phyloP scores from a whole-genome alignment of 2,888 invertebrate species.

The Sphaeridia pumilis region DNA sequence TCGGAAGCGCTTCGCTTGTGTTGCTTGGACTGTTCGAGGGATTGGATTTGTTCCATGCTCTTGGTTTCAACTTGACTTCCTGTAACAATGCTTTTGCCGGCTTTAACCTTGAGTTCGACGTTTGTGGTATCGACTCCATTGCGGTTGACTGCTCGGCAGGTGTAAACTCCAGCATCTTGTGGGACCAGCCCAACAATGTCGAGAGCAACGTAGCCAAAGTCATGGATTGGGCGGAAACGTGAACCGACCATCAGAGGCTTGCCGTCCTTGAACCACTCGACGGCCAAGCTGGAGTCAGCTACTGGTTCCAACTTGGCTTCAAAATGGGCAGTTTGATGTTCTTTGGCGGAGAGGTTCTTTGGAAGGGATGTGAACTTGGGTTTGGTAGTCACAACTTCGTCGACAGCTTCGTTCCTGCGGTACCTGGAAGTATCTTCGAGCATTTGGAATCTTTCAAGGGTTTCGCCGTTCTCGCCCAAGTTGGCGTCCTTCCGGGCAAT shows the following conservation, averaged over 20 bases:
- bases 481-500: conserved; percentile 79
- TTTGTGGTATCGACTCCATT: conserved; percentile 75
- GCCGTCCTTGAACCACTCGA: conserved; percentile 85
- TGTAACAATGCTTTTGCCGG: conserved; percentile 45
- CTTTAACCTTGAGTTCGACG: conserved; percentile 37
- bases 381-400: conserved; percentile 52
- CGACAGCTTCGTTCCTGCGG: conserved; percentile 45
- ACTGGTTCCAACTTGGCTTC: conserved; percentile 96
- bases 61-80: conserved; percentile 73
- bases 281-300: conserved; percentile 88
- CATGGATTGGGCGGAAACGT: conserved; percentile 90
- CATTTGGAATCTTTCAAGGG: conserved; percentile 83
- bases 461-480: conserved; percentile 77
- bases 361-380: conserved; percentile 78
- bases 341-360: conserved; percentile 69
- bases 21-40: conserved; percentile 50
- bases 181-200: conserved; percentile 92
- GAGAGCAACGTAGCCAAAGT: conserved; percentile 95
- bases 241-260: conserved; percentile 84
- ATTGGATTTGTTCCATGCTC: conserved; percentile 73
- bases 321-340: conserved; percentile 90
- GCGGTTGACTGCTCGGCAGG: conserved; percentile 81
- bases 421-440: conserved; percentile 55
- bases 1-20: conserved; percentile 34
- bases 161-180: conserved; percentile 87